Evolutionary conservation across 2,888 invertebrate species (phyloP).

Genomic region (Folsomia manolachei): DNA sequence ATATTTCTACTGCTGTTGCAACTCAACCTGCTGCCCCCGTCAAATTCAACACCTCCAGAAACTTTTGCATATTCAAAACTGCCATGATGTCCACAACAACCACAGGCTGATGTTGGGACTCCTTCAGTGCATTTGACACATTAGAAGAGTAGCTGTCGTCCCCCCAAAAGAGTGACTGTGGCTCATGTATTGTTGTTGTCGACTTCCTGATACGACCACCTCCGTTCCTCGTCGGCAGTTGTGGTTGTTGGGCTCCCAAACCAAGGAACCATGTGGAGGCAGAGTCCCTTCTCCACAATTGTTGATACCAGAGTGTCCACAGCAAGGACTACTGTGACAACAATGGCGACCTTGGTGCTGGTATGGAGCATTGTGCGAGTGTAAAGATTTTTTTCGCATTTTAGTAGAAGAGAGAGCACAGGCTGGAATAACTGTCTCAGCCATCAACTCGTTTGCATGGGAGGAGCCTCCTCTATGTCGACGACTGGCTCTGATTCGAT

Average conservation of each 20-base stretch:
- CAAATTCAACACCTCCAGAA: slow-evolving; percentile 37
- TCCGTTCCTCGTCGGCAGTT: not conserved
- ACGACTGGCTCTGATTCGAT: slow-evolving; percentile 72
- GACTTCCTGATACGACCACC: slow-evolving; percentile 11
- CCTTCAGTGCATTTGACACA: slow-evolving; percentile 11
- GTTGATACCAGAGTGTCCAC: not conserved
- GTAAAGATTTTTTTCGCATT: slow-evolving; percentile 37
- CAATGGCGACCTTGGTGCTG: slow-evolving; percentile 39
- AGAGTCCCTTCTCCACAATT: slow-evolving; percentile 2
- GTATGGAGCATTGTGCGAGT: slow-evolving; percentile 30
- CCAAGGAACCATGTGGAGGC: not conserved
- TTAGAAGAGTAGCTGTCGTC: not conserved
- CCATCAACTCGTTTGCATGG: slow-evolving; percentile 33
- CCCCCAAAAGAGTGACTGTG: slow-evolving; percentile 4
- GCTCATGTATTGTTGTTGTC: not conserved
- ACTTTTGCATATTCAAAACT: slow-evolving; percentile 42
- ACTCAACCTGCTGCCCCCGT: no score
- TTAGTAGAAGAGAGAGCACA: slow-evolving; percentile 29
- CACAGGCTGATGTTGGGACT: slow-evolving; percentile 15
- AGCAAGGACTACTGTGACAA: slow-evolving; percentile 15
- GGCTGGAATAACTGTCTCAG: slow-evolving; percentile 28
- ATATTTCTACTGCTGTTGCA: slow-evolving; percentile 15
- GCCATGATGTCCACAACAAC: slow-evolving; percentile 28
- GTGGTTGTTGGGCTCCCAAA: slow-evolving; percentile 16
- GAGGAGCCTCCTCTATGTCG: slow-evolving; percentile 41